Evolutionary conservation across 64 coral and sea anemone species (phyloP).

Genomic region (Montipora sp.): DNA sequence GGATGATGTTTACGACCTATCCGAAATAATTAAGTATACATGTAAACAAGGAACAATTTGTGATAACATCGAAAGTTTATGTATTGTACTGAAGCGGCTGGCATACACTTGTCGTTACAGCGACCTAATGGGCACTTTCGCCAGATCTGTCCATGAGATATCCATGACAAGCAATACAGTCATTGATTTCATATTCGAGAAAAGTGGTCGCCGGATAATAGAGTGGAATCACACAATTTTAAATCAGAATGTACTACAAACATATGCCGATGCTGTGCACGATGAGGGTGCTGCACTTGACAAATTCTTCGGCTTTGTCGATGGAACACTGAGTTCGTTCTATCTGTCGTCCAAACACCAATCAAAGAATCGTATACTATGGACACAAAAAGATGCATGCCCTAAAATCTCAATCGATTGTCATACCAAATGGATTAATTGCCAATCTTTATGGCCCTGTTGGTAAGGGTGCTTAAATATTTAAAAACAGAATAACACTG

Average conservation of each 20-base stretch:
- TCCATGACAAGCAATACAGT: slow-evolving; percentile 14
- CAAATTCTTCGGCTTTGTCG: slow-evolving; percentile 28
- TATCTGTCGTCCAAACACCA: slow-evolving; percentile 43
- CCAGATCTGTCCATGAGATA: background rate
- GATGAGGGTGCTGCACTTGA: background rate
- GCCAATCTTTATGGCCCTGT: slow-evolving; percentile 13
- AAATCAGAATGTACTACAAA: background rate
- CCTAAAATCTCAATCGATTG: slow-evolving; percentile 29
- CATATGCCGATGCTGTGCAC: background rate
- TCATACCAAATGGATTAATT: background rate
- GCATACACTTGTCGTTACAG: slow-evolving; percentile 13
- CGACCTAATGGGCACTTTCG: background rate
- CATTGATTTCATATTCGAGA: slow-evolving; percentile 1
- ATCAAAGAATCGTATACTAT: slow-evolving; percentile 17
- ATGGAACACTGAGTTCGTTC: background rate
- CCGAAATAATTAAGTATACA: background rate
- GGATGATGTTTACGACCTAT: background rate
- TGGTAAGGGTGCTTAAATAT: background rate
- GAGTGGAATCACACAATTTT: slow-evolving; percentile 10
- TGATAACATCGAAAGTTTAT: slow-evolving; percentile 14
- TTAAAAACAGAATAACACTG: too few relatives aligned
- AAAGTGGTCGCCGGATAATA: background rate
- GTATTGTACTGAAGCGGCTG: slow-evolving; percentile 34
- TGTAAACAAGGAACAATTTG: slow-evolving; percentile 46
- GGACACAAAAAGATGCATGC: background rate